phyloP scores from a whole-genome alignment of 2,113 vertebrate genomes.

The Serilophus lunatus region DNA sequence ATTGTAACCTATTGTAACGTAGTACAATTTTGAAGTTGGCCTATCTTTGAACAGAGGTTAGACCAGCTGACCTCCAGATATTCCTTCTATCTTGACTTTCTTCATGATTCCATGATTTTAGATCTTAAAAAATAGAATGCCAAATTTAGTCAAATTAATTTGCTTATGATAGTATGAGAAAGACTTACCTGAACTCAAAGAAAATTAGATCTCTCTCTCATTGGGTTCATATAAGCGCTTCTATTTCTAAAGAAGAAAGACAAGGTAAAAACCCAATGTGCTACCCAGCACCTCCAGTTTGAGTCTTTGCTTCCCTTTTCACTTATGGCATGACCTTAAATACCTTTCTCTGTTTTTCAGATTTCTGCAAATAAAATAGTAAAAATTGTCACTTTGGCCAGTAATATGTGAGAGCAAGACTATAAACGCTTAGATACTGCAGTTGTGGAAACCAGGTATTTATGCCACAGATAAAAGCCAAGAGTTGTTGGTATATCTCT shows the following conservation, averaged over 20 bases:
- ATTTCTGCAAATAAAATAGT: background rate
- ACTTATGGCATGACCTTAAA: background rate
- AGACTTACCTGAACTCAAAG: background rate
- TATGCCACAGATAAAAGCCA: background rate
- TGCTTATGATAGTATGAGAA: background rate
- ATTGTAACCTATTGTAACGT: background rate
- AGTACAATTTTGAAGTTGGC: background rate
- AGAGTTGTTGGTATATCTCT: background rate
- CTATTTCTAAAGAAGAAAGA: background rate
- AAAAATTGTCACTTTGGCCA: background rate
- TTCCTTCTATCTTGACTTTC: background rate
- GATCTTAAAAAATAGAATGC: background rate
- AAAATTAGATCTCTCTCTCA: background rate
- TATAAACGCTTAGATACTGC: background rate
- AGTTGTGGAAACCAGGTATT: background rate
- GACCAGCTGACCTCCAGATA: background rate
- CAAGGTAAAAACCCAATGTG: fast-evolving
- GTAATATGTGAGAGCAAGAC: background rate
- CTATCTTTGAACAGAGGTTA: background rate
- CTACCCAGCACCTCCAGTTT: background rate
- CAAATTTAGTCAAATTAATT: background rate
- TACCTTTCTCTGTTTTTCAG: background rate
- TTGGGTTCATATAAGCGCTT: background rate
- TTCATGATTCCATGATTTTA: background rate
- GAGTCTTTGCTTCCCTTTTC: background rate